Base-by-base conservation (phyloP, 2,888 invertebrate species). In the Rhabditophanes sp. region DNA sequence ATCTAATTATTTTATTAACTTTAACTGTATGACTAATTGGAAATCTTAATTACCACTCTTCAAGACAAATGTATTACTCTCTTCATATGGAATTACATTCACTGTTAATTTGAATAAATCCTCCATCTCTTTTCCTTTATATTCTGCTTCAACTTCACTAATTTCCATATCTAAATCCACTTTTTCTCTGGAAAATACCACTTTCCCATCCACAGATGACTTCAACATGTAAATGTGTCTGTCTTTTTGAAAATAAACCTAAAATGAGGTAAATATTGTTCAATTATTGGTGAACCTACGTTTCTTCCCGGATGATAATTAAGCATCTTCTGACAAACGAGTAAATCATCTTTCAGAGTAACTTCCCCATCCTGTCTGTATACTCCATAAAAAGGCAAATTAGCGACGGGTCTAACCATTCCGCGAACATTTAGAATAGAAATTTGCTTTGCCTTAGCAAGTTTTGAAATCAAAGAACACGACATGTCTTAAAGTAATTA, bases 241-340 rank as follows among this genome's bases (percentile, higher is more conserved):
- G 20, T 25, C 37, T 11, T 22, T 21, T 11, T 12, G 14, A 37
- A 33, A 36, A 15, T 34, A 35, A 6, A 35, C 35, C 36, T 35
- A 24, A 26, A 42, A 3, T 27, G 9, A 27, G 19, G 9, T 7
- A 14, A 7, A 23, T 7, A 38, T 12, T 9, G 11, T 11, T 28
- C 23, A 14, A 15, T 15, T 12, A 17, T 21, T 9, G 23, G 25
- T 26, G 5, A 29, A 38, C 53, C 39, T 62, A 65, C 63, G 44
- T 65, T 64, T 22, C 56, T 38, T 18, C 64, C 63, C 1, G 64
- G 64, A 35, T 62, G 55, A 41, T 64, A 64, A 34, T 64, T 64
- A 45, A 64, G 42, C 25, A 37, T 42, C 20, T 39, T 35, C 36
- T 64, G 64, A 30, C 46, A 50, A 9, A 63, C 54, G 7, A 64